Conservation (phyloP, 2,113 vertebrate genomes). For the Scytalopus superciliaris region DNA sequence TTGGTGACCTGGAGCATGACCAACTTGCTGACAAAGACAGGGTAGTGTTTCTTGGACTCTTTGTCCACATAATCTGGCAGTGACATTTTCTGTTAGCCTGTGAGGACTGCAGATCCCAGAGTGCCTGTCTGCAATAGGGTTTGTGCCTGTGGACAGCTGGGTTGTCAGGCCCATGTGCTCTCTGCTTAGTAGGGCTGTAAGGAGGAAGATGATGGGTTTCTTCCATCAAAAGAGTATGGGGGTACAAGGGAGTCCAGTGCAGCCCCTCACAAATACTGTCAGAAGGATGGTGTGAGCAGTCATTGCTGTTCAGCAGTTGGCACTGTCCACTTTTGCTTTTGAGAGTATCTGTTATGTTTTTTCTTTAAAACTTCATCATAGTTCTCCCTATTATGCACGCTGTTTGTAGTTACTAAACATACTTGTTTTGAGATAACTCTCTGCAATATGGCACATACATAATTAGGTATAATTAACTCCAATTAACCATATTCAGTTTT, state of each 20-base stretch:
- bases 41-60: not conserved
- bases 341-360: not conserved
- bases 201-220: not conserved
- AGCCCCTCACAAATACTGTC: not conserved
- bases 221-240: fast-evolving
- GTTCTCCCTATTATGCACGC: not conserved
- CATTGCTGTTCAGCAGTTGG: not conserved
- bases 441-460: constrained; percentile 57
- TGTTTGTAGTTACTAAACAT: constrained; percentile 50
- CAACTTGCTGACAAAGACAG: not conserved
- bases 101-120: not conserved
- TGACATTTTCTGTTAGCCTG: not conserved
- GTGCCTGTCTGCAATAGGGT: fast-evolving
- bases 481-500: constrained; percentile 54
- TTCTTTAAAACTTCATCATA: not conserved
- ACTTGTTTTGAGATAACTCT: constrained; percentile 51
- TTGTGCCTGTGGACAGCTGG: not conserved
- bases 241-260: not conserved
- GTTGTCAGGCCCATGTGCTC: fast-evolving
- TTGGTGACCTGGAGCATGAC: not conserved
- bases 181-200: not conserved
- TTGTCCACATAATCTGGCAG: not conserved
- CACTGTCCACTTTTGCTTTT: not conserved
- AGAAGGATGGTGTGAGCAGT: not conserved
- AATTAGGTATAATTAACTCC: constrained; percentile 60